A percentile compares a stretch with the other conserved stretches of the same genome.
Conservation (phyloP, 2,888 invertebrate species). For the Malthinus seriepunctatus region DNA sequence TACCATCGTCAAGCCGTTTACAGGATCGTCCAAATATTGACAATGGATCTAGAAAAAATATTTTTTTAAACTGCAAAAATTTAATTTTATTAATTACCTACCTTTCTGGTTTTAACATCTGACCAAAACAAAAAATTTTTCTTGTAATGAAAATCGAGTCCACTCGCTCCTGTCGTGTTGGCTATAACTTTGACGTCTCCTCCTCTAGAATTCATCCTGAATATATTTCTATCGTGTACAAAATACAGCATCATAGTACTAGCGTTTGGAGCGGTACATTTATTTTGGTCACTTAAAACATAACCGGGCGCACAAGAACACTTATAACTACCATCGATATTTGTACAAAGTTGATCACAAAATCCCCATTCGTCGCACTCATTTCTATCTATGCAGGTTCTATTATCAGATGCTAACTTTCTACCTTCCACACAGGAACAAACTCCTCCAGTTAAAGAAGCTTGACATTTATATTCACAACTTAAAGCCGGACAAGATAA, state of each 20-base stretch:
- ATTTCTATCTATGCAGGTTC: slow-evolving; percentile 88
- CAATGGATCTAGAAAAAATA: slow-evolving; percentile 60
- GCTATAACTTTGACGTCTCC: slow-evolving; percentile 66
- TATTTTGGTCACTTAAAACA: slow-evolving; percentile 56
- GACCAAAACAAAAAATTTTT: slow-evolving; percentile 86
- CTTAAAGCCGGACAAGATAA: slow-evolving; percentile 80
- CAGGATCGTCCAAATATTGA: slow-evolving; percentile 57
- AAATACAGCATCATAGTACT: slow-evolving; percentile 66
- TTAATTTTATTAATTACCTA: slow-evolving; percentile 53
- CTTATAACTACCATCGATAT: slow-evolving; percentile 80
- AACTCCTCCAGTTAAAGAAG: slow-evolving; percentile 85
- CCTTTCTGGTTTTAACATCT: slow-evolving; percentile 84
- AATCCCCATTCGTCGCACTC: slow-evolving; percentile 92
- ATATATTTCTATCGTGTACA: slow-evolving; percentile 72
- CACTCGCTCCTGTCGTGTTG: slow-evolving; percentile 84
- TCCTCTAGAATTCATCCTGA: slow-evolving; percentile 71
- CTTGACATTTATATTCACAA: slow-evolving; percentile 90
- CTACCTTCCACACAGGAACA: slow-evolving; percentile 90
- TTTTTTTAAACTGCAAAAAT: neutral
- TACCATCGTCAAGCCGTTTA: slow-evolving; percentile 54
- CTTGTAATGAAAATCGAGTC: slow-evolving; percentile 81
- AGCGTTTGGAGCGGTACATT: slow-evolving; percentile 66
- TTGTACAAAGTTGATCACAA: slow-evolving; percentile 94
- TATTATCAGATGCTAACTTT: slow-evolving; percentile 78
- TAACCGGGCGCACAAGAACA: slow-evolving; percentile 79